Base-by-base conservation (phyloP, 2,888 invertebrate genomes). In the Pterostichus niger region DNA sequence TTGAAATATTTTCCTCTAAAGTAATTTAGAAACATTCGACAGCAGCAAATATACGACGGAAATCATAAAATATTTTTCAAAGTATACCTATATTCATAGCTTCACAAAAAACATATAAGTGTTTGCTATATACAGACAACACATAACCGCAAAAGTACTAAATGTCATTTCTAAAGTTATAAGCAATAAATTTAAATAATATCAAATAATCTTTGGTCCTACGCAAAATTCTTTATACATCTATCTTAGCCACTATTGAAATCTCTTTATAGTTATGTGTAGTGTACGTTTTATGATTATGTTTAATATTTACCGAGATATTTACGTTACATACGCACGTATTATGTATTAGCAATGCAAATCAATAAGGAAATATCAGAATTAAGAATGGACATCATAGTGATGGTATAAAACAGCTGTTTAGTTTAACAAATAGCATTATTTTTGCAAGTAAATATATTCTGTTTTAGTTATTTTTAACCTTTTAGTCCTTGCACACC, bases 101-200 rank as follows among this genome's bases (percentile, higher is more conserved):
- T 40, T 40, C 3, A 40, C 40, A 40, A 5, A 11, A 49, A 49
- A 49, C 4, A n/a, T 11, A 40, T 3, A 40, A 40, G 40, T 40
- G 40, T 40, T 40, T 1, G 40, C 40, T 40, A 40, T 40, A 40
- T 40, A 40, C 40, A 40, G 40, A 40, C 40, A 40, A 9, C 40
- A 40, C 6, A 7, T 40, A 40, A 7, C 6, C 40, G 9, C 40
- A 40, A 6, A 9, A 40, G 40, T 40, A 40, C 40, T 40, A 44
- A 71, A 71, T 71, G 68, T 44, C 68, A 17, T 71, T 44, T 11
- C 15, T 44, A 71, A 71, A 71, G 68, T 71, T 71, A 71, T 71
- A 40, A 71, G 68, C 17, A 40, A 71, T 71, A 71, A 71, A 71
- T 71, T 71, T 71, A 44, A 71, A 71, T 71, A 44, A 71, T 71